These are phyloP conservation scores for Amblyjoppa proteus DNA, from an alignment of 2,888 invertebrate genomes.

Conservation along the genomic window DNA sequence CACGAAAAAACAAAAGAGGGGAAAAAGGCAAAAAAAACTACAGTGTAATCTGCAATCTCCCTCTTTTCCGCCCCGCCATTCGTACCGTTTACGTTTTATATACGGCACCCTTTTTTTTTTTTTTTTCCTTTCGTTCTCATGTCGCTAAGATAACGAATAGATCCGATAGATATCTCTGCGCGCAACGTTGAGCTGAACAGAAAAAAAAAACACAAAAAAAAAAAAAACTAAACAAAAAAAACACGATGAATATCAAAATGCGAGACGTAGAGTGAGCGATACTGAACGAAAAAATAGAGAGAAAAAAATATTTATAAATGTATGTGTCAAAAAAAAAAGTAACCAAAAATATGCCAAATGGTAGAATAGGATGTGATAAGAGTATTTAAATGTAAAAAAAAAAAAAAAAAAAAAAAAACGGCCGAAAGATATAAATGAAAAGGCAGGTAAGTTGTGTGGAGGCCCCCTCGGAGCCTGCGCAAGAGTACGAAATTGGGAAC, in stretches of 20 bases:
- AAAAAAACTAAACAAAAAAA: not conserved
- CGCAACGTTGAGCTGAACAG: constrained; percentile 8
- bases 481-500: constrained; percentile 76
- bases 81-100: constrained; percentile 23
- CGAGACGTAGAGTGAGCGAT: constrained; percentile 12
- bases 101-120: constrained; percentile 59
- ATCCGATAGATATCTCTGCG: constrained; percentile 23
- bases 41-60: not conserved
- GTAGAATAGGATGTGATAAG: constrained; percentile 63
- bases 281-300: not conserved
- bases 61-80: not conserved
- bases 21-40: not conserved
- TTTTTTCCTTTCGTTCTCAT: constrained; percentile 33
- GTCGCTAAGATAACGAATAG: not conserved
- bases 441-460: constrained; percentile 78
- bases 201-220: constrained; percentile 15
- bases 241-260: not conserved
- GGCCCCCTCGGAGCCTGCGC: constrained; percentile 80
- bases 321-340: constrained; percentile 19
- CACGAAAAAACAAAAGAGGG: constrained; percentile 5
- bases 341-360: constrained; percentile 46
- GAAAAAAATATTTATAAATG: constrained; percentile 11
- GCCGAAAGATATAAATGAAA: constrained; percentile 44
- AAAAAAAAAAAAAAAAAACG: constrained; percentile 43
- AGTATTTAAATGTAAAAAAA: constrained; percentile 45